Conservation (phyloP, 1,140 invertebrate species). For the Brachystomella parvula region DNA sequence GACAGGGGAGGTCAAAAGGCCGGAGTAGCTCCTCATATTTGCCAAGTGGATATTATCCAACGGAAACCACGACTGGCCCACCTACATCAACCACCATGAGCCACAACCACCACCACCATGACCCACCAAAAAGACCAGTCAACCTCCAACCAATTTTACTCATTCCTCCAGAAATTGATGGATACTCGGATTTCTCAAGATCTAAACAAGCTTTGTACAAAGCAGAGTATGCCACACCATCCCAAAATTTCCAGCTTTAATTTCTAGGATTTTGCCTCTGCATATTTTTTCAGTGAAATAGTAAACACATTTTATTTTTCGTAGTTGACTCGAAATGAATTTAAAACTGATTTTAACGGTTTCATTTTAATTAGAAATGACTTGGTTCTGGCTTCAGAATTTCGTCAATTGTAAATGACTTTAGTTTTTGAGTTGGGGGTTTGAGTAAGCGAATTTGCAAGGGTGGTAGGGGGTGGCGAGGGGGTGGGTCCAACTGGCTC, state of each 20-base stretch:
- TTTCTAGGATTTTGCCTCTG: not conserved
- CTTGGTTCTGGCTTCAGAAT: constrained; percentile 57
- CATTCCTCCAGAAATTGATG: constrained; percentile 60
- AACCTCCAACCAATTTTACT: constrained; percentile 75
- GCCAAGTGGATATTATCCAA: constrained; percentile 50
- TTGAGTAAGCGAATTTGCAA: not conserved
- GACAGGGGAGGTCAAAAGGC: constrained; percentile 27
- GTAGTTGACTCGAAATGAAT: too few species aligned
- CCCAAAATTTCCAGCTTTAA: constrained; percentile 56
- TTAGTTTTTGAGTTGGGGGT: constrained; percentile 47
- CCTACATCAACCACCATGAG: constrained; percentile 29
- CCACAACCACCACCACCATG: constrained; percentile 28
- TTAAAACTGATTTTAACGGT: too few species aligned
- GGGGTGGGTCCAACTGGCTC: too few species aligned
- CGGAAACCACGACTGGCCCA: constrained; percentile 42
- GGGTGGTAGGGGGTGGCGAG: not conserved
- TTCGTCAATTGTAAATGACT: constrained; percentile 78
- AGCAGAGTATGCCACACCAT: constrained; percentile 51
- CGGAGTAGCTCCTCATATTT: constrained; percentile 19
- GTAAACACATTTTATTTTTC: too few species aligned
- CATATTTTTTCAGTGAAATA: not conserved
- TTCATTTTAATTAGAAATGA: not conserved
- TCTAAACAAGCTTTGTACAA: constrained; percentile 49
- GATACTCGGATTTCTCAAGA: constrained; percentile 65
- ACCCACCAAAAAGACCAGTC: constrained; percentile 33